A percentile compares a stretch with the other conserved stretches of the same genome.
Evolutionary conservation across 2,888 invertebrate genomes (phyloP).

Genomic region (Perizoma flavofasciatum): DNA sequence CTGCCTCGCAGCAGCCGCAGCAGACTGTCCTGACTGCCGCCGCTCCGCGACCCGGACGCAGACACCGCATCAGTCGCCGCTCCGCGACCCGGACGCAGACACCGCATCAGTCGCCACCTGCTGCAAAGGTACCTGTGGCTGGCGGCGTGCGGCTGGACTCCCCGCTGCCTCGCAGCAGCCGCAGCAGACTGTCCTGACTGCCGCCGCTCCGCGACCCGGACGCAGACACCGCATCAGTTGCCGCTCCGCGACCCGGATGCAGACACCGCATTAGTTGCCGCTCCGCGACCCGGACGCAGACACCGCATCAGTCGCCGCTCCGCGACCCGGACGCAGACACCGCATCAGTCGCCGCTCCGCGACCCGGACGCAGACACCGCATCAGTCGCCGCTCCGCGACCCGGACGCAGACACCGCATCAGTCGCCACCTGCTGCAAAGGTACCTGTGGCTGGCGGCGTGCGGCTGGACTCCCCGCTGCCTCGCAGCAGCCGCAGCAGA

Average conservation of each 20-base stretch:
- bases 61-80: conserved; percentile 57
- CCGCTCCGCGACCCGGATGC: neutral
- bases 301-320: neutral
- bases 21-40: neutral
- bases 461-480: neutral
- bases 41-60: neutral
- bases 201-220: neutral
- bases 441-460: neutral
- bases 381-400: no score
- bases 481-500: neutral
- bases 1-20: neutral
- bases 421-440: neutral
- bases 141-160: neutral
- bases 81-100: no score
- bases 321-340: neutral
- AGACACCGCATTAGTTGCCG: neutral
- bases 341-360: neutral
- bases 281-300: neutral
- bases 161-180: neutral
- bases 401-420: neutral
- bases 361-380: no score
- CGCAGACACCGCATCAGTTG: no score
- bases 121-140: conserved; percentile 1
- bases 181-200: neutral
- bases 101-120: conserved; percentile 76